Evolutionary conservation across 2,888 invertebrate species (phyloP).

Genomic region (Dorcus hopei): DNA sequence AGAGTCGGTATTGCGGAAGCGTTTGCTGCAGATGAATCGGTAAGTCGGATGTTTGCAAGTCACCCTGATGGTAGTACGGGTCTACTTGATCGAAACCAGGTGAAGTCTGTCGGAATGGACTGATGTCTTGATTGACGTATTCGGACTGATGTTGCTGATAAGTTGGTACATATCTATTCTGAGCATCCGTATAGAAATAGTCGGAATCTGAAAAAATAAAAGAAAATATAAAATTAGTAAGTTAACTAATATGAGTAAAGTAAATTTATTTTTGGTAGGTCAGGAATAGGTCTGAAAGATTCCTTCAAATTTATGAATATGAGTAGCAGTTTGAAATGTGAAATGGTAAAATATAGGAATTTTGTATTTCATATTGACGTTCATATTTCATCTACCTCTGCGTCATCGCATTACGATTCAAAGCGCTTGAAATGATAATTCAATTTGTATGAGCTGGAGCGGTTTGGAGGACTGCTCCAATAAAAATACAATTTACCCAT

Average conservation of each 20-base stretch:
- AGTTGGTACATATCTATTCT: slow-evolving; percentile 38
- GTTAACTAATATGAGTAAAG: not conserved
- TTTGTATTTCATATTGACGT: too few relatives aligned
- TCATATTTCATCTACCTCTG: too few relatives aligned
- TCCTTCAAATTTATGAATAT: too few relatives aligned
- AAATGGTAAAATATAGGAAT: too few relatives aligned
- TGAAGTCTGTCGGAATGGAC: slow-evolving; percentile 37
- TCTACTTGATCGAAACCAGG: slow-evolving; percentile 33
- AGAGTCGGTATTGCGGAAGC: slow-evolving; percentile 45
- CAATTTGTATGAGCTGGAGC: too few relatives aligned
- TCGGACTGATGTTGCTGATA: slow-evolving; percentile 35
- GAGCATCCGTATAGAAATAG: slow-evolving; percentile 42
- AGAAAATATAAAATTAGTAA: not conserved
- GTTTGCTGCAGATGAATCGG: slow-evolving; percentile 45
- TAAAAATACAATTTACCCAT: too few relatives aligned
- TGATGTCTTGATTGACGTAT: slow-evolving; percentile 31
- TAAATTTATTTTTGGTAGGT: too few relatives aligned
- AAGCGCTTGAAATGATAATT: too few relatives aligned
- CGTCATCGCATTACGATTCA: too few relatives aligned
- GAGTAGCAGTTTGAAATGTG: too few relatives aligned
- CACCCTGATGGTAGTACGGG: slow-evolving; percentile 39
- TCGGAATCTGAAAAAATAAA: slow-evolving; percentile 45
- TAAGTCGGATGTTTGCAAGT: slow-evolving; percentile 47
- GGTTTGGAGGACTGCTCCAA: too few relatives aligned
- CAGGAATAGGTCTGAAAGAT: too few relatives aligned